Conservation (phyloP, 2,113 vertebrate genomes). For the Lepus europaeus region DNA sequence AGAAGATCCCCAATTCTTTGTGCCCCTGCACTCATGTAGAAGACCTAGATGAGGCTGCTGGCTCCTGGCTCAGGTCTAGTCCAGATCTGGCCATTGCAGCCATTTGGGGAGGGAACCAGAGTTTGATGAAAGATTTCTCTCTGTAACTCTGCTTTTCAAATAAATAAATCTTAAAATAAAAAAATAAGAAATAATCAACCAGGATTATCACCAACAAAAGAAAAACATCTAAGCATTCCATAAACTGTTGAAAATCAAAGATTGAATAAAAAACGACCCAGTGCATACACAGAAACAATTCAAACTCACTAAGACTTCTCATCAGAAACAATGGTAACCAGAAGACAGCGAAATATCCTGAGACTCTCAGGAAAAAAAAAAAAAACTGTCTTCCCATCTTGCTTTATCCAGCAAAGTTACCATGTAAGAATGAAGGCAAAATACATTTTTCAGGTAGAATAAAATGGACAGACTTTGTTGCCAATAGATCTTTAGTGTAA, state of each 20-base stretch:
- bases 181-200: neutral
- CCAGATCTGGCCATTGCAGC: too few species aligned
- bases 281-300: neutral
- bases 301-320: conserved; percentile 1
- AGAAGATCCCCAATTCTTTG: neutral
- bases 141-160: too few species aligned
- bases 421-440: neutral
- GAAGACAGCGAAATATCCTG: neutral
- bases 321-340: neutral
- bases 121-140: too few species aligned
- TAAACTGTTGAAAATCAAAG: conserved; percentile 15
- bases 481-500: neutral
- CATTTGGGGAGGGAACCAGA: too few species aligned
- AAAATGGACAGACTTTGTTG: neutral
- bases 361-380: conserved; percentile 25
- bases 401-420: neutral
- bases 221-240: neutral
- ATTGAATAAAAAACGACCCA: neutral
- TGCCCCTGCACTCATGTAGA: too few species aligned
- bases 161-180: too few species aligned
- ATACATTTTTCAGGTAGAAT: neutral
- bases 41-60: too few species aligned
- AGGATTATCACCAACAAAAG: neutral
- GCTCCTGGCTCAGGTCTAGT: too few species aligned
- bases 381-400: neutral